Evolutionary conservation across 2,888 invertebrate genomes (phyloP).

Genomic region (Frankliniella intonsa): DNA sequence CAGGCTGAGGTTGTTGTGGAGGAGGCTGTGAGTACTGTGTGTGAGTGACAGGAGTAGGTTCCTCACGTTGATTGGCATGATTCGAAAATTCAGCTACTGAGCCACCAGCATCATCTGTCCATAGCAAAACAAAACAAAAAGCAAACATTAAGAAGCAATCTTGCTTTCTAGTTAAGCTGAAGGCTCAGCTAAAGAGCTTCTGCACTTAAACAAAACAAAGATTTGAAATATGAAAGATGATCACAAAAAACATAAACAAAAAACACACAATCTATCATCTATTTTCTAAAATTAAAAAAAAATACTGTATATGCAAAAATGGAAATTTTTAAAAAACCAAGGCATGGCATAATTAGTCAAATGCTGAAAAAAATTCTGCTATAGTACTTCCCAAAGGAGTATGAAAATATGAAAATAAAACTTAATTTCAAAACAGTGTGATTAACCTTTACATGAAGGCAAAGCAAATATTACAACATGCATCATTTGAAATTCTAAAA

Average conservation of each 20-base stretch:
- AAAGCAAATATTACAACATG: not conserved
- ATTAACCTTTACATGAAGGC: not conserved
- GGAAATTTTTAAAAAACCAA: not conserved
- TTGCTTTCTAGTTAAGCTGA: too few relatives aligned
- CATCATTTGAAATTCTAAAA: not conserved
- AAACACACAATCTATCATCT: too few relatives aligned
- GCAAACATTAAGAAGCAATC: not conserved
- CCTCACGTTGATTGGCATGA: constrained; percentile 5
- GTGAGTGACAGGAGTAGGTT: constrained; percentile 22
- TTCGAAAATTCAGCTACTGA: constrained; percentile 23
- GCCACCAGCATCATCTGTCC: not conserved
- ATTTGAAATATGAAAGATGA: not conserved
- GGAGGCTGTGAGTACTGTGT: constrained; percentile 35
- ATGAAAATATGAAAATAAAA: not conserved
- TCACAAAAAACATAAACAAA: not conserved
- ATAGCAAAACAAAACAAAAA: not conserved
- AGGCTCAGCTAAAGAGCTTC: not conserved
- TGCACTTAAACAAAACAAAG: not conserved
- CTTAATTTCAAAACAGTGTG: not conserved
- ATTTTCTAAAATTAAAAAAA: not conserved
- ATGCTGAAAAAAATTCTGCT: not conserved
- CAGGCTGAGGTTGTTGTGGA: constrained; percentile 39
- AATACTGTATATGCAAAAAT: not conserved
- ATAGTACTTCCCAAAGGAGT: not conserved
- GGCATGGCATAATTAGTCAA: not conserved